Percentiles rank a stretch among this genome's conserved stretches.
Conservation (phyloP, 2,888 invertebrate species). For the Abscondita cerata region DNA sequence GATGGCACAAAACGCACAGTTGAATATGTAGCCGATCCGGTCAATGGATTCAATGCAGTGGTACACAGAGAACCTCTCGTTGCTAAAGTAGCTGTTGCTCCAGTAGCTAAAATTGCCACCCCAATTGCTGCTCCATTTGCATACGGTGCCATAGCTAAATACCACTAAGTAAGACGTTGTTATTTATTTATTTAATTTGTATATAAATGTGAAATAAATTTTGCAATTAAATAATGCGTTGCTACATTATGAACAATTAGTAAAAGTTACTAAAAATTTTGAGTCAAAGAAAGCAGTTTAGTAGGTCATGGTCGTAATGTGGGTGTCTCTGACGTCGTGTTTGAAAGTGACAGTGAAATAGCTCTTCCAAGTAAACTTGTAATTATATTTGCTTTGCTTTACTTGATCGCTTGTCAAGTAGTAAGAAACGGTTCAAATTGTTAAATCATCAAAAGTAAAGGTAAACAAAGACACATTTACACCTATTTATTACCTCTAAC, state of each 20-base stretch:
- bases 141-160: conserved; percentile 59
- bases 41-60: conserved; percentile 69
- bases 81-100: conserved; percentile 49
- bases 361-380: background rate
- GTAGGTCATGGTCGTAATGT: conserved; percentile 29
- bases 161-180: conserved; percentile 14
- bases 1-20: conserved; percentile 63
- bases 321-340: conserved; percentile 20
- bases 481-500: too few species aligned
- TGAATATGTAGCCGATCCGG: conserved; percentile 66
- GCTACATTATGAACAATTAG: background rate
- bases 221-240: background rate
- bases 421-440: too few species aligned
- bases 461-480: too few species aligned
- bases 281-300: background rate
- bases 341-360: conserved; percentile 31
- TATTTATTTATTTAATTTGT: conserved; percentile 28
- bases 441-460: too few species aligned
- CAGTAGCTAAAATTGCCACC: conserved; percentile 45
- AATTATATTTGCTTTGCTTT: too few species aligned
- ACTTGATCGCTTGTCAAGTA: too few species aligned
- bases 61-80: conserved; percentile 67
- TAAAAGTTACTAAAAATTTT: background rate
- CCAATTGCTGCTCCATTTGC: conserved; percentile 27
- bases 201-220: conserved; percentile 20